Evolutionary conservation across 2,888 invertebrate species (phyloP), one percentile per base, ranked within the genome.

Genomic region (Branchipolynoe longqiensis): DNA sequence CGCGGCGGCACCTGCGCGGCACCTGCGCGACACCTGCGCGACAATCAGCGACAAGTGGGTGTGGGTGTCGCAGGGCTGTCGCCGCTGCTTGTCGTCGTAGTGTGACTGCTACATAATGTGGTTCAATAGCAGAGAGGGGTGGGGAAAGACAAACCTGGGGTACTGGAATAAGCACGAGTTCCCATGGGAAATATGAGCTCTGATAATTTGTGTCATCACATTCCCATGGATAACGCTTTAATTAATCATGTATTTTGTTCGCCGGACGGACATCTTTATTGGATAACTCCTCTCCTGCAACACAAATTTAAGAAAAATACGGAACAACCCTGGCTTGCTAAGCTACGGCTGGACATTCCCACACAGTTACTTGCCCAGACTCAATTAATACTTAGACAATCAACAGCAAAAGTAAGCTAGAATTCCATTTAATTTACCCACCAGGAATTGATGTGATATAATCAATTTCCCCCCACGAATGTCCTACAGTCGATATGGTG

Each of bases 321-420:
- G 36, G 12, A 14, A 69, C 38, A 12, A 69, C 14, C n/a, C n/a
- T n/a, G n/a, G n/a, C n/a, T n/a, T n/a, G n/a, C n/a, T 12, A 33
- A 36, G 69, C 22, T 33, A 22, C 36, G 8, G 69, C 69, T 69
- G 69, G 31, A 36, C 8, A 2, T 69, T 69, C 69, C 69, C 69
- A 69, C 18, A 25, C 36, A 48, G 69, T 33, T 36, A 33, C 38
- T 38, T 36, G 22, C 36, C 22, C n/a, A n/a, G n/a, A n/a, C 38
- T 69, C 38, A 38, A 48, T 69, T 69, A 69, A 69, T 38, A 36
- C 69, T 38, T 69, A 69, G 8, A 38, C 69, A 69, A 69, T 33
- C 38, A 38, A 31, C 1, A 38, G 8, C 12, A 69, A 62, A 69
- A 69, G 38, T 38, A 36, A 38, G 31, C 12, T 22, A 38, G 31